Conservation (phyloP, 1,140 invertebrate genomes). For the Colletes gigas region DNA sequence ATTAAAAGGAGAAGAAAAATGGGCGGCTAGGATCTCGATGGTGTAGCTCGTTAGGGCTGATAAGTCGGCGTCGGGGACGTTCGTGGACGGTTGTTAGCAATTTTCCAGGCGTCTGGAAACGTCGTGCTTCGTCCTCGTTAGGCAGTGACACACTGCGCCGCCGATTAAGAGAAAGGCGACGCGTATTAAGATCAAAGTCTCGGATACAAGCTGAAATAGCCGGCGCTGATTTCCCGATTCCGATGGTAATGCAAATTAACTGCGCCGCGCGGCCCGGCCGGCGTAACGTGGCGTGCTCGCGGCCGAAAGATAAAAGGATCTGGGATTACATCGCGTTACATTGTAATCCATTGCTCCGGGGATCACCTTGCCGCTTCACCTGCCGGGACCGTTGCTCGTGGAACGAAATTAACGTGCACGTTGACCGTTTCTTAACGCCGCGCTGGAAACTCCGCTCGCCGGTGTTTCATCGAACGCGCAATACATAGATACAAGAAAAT, state of each 20-base stretch:
- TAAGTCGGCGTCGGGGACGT: too few species aligned
- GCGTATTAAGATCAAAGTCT: constrained; percentile 32
- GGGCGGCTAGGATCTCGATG: too few species aligned
- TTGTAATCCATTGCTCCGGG: constrained; percentile 51
- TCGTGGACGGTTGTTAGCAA: not conserved
- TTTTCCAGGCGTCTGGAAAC: too few species aligned
- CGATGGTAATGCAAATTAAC: constrained; percentile 44
- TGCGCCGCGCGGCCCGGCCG: not conserved
- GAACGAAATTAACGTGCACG: not conserved
- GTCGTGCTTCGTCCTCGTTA: constrained; percentile 18
- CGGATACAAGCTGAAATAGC: constrained; percentile 14
- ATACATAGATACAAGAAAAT: too few species aligned
- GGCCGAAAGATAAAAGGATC: constrained; percentile 39
- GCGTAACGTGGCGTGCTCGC: constrained; percentile 26
- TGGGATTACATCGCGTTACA: constrained; percentile 45
- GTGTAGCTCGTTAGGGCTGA: too few species aligned
- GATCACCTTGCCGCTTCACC: constrained; percentile 38
- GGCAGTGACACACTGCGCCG: constrained; percentile 5
- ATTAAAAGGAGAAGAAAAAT: too few species aligned
- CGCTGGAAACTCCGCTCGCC: too few species aligned
- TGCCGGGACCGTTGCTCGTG: not conserved
- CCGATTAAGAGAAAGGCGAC: constrained; percentile 21
- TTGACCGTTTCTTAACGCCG: too few species aligned
- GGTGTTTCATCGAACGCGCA: too few species aligned
- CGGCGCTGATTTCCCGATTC: constrained; percentile 25